Evolutionary conservation across 2,113 vertebrate genomes (phyloP).

Genomic region (Heteronetta atricapilla): DNA sequence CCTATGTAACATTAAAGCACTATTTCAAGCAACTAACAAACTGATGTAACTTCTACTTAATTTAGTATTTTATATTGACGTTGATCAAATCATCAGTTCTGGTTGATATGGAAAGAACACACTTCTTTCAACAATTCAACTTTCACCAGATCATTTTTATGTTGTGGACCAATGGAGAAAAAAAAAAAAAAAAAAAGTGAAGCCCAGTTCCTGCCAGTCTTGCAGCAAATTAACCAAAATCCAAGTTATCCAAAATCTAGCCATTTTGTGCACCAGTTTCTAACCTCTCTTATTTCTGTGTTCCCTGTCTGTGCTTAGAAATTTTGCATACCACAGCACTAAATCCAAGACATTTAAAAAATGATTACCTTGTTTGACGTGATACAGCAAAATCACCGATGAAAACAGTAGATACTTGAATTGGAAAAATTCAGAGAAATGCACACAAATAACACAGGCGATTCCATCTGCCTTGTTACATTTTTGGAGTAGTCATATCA

Average conservation of each 20-base stretch:
- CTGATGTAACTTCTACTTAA: not conserved
- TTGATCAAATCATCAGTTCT: not conserved
- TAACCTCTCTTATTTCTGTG: not conserved
- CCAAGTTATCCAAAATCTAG: not conserved
- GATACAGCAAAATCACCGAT: not conserved
- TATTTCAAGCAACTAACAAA: not conserved
- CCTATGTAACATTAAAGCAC: not conserved
- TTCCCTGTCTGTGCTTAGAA: not conserved
- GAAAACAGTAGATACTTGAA: not conserved
- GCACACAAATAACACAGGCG: not conserved
- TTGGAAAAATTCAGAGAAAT: not conserved
- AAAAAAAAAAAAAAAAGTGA: not conserved
- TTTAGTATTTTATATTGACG: not conserved
- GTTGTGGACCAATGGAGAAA: not conserved
- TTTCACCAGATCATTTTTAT: not conserved
- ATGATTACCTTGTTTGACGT: not conserved
- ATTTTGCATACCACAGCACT: not conserved
- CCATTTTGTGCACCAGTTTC: not conserved
- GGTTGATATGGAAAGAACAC: not conserved
- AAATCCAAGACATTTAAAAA: not conserved
- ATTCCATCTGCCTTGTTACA: constrained; percentile 33
- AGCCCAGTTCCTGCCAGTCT: not conserved
- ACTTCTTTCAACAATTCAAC: not conserved
- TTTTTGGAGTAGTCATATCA: not conserved
- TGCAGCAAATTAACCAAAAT: not conserved